Evolutionary conservation across 2,888 invertebrate genomes (phyloP), one percentile per base, ranked within the genome.

Genomic region (Drepanosiphum platanoidis): DNA sequence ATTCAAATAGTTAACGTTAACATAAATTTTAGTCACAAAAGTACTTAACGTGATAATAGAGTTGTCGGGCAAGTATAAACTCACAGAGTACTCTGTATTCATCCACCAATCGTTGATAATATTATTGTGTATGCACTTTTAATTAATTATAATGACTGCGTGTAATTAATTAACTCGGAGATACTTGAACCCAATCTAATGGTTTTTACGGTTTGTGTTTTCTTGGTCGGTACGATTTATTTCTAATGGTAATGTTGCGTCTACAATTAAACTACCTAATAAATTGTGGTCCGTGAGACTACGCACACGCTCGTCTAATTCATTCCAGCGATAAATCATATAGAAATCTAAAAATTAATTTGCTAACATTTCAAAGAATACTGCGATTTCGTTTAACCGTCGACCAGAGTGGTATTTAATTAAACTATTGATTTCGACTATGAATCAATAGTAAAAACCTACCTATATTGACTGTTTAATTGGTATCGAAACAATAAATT

Each of bases 1-100:
- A 78, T 78, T 78, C 30, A 7, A 66, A 78, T 27, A 15, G 58
- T 22, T 27, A 46, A 74, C 46, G 22, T 27, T 46, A 27, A 46
- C 18, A 2, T 11, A 46, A 74, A 74, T 52, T 9, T 30, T n/a
- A 78, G 30, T 18, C 1, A 64, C 39, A 39, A 18, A 18, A 52
- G 39, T 77, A 61, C 36, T 9, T 74, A 15, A 22, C 15, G 8
- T 46, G 27, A 71, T 71, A 39, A 74, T 74, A 74, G 13, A 61
- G 58, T n/a, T 30, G 58, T 61, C 36, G 39, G 18, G 36, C 36
- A 27, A 36, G 18, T n/a, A 52, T 52, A 52, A 46, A 18, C 18
- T 7, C 13, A 2, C 11, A 42, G 1, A 7, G 13, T 42, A 13
- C 11, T 13, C 30, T 32, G 3, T 64, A 30, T 64, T 77, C 27